Percentiles rank a stretch among this genome's conserved stretches.
phyloP scores from a whole-genome alignment of 2,113 vertebrate species.

The Dicaeum eximium region DNA sequence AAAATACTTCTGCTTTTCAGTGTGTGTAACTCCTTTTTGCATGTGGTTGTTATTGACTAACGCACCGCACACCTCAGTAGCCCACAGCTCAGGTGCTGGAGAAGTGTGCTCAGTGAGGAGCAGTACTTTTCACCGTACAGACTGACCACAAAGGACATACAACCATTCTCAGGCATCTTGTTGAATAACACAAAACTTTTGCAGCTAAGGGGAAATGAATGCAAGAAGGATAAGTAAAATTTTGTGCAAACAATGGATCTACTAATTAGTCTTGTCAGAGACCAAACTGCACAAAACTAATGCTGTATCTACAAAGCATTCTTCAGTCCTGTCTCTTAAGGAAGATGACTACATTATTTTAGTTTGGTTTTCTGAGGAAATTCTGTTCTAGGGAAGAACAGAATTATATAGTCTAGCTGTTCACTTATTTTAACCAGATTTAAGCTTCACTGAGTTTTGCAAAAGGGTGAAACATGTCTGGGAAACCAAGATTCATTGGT shows the following conservation, averaged over 20 bases:
- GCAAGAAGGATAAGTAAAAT: neutral
- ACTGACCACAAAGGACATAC: neutral
- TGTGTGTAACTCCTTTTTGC: neutral
- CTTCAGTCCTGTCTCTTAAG: neutral
- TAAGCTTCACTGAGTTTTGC: neutral
- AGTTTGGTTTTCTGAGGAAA: neutral
- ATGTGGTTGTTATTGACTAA: neutral
- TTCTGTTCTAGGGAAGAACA: neutral
- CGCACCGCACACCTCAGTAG: fast-evolving
- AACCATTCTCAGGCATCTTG: neutral
- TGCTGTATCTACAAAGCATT: neutral
- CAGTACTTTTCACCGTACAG: neutral
- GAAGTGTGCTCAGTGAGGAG: too few species aligned
- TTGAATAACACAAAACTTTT: neutral
- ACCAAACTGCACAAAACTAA: neutral
- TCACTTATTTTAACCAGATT: neutral
- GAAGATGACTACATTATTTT: neutral
- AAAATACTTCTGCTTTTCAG: neutral
- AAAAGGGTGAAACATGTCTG: neutral
- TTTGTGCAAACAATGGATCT: neutral
- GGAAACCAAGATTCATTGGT: neutral
- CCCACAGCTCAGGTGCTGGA: neutral
- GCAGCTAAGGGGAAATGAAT: neutral
- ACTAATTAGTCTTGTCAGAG: neutral
- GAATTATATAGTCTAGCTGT: neutral